phyloP scores from a whole-genome alignment of 2,797 vertebrate genomes.

The Cryptoprocta ferox region DNA sequence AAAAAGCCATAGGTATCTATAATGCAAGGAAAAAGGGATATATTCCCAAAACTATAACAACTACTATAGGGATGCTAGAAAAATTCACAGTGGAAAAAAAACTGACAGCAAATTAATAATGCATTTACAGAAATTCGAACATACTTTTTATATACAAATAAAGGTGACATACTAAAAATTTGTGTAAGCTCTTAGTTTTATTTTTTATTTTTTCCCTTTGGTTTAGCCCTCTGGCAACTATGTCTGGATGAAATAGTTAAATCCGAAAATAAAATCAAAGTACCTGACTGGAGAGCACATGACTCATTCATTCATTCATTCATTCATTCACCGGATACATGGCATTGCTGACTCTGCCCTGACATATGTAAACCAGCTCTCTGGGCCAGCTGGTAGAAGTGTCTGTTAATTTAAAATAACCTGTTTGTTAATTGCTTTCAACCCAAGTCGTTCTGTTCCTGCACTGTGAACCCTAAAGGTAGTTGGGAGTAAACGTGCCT shows the following conservation, averaged over 20 bases:
- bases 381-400: conserved; percentile 82
- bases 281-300: not conserved
- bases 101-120: not conserved
- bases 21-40: not conserved
- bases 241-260: conserved; percentile 65
- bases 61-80: not conserved
- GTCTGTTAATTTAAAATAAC: conserved; percentile 88
- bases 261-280: conserved; percentile 48
- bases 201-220: not conserved
- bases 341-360: conserved; percentile 35
- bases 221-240: not conserved
- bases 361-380: not conserved
- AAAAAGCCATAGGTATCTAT: not conserved
- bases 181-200: not conserved
- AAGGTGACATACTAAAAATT: not conserved
- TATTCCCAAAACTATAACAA: not conserved
- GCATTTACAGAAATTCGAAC: not conserved
- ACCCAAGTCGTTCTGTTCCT: conserved; percentile 86
- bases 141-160: not conserved
- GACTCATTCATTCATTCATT: not conserved
- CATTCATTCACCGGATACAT: not conserved
- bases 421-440: conserved; percentile 90
- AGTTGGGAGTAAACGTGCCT: conserved; percentile 81
- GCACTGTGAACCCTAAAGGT: conserved; percentile 87
- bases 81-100: conserved; percentile 18